Conservation (phyloP, 2,797 vertebrate species). For the Pelochelys cantorii region DNA sequence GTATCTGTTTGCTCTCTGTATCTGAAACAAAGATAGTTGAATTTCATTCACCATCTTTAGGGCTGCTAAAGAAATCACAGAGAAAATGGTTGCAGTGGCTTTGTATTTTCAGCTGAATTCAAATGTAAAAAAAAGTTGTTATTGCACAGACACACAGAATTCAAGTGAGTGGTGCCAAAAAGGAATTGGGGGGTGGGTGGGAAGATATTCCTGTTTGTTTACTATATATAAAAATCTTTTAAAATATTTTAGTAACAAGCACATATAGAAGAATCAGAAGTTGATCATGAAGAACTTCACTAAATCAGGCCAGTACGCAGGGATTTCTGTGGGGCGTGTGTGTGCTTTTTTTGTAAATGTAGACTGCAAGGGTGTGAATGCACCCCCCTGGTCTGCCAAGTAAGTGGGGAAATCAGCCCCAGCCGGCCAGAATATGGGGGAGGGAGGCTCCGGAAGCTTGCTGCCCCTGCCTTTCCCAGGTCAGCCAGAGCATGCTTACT, state of each 20-base stretch:
- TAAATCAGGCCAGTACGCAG: background rate
- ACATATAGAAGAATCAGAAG: slow-evolving; percentile 8
- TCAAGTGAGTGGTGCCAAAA: slow-evolving; percentile 14
- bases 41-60: background rate
- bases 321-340: too few relatives aligned
- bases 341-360: too few relatives aligned
- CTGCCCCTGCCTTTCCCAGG: too few relatives aligned
- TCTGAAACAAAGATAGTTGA: background rate
- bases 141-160: background rate
- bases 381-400: too few relatives aligned
- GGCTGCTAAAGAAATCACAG: background rate
- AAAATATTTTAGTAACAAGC: background rate
- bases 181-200: background rate
- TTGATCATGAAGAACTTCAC: slow-evolving; percentile 1
- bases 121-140: background rate
- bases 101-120: background rate
- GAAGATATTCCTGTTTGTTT: background rate
- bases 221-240: background rate
- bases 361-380: too few relatives aligned
- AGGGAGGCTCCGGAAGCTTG: too few relatives aligned
- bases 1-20: background rate
- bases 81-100: background rate
- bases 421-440: too few relatives aligned
- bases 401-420: too few relatives aligned
- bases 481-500: too few relatives aligned